These are phyloP conservation scores for Graphium colonna DNA, from an alignment of 2,888 invertebrate genomes.

Conservation along the genomic window DNA sequence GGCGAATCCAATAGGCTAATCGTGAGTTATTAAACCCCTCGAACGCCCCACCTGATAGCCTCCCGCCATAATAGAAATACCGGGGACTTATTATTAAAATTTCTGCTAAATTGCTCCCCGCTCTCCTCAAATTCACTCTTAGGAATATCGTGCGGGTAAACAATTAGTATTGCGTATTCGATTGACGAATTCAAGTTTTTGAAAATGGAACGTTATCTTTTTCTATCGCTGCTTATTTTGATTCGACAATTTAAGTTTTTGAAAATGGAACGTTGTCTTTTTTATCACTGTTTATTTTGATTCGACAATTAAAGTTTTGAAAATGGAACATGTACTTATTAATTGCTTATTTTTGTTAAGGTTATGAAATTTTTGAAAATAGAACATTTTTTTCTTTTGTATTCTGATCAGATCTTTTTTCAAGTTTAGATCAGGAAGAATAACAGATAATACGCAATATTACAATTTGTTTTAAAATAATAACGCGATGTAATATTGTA, in stretches of 20 bases:
- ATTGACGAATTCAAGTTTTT: slow-evolving; percentile 5
- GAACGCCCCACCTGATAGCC: slow-evolving; percentile 75
- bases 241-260: slow-evolving; percentile 1
- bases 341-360: too few species aligned
- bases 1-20: slow-evolving; percentile 79
- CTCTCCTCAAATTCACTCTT: slow-evolving; percentile 68
- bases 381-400: too few species aligned
- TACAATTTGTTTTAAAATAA: too few species aligned
- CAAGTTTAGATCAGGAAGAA: too few species aligned
- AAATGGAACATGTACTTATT: too few species aligned
- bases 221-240: slow-evolving; percentile 19
- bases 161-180: background rate
- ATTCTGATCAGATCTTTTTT: too few species aligned
- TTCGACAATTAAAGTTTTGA: background rate
- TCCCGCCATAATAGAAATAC: slow-evolving; percentile 79
- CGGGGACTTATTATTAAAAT: slow-evolving; percentile 81
- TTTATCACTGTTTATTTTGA: slow-evolving; percentile 17
- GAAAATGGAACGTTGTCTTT: background rate
- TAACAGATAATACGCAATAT: too few species aligned
- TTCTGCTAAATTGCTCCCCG: slow-evolving; percentile 78
- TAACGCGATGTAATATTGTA: too few species aligned
- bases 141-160: slow-evolving; percentile 27
- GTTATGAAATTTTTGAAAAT: too few species aligned
- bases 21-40: slow-evolving; percentile 77
- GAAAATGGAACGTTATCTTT: background rate